These are phyloP conservation scores for Catharus minimus DNA, from an alignment of 2,113 vertebrate species.

Conservation along the genomic window DNA sequence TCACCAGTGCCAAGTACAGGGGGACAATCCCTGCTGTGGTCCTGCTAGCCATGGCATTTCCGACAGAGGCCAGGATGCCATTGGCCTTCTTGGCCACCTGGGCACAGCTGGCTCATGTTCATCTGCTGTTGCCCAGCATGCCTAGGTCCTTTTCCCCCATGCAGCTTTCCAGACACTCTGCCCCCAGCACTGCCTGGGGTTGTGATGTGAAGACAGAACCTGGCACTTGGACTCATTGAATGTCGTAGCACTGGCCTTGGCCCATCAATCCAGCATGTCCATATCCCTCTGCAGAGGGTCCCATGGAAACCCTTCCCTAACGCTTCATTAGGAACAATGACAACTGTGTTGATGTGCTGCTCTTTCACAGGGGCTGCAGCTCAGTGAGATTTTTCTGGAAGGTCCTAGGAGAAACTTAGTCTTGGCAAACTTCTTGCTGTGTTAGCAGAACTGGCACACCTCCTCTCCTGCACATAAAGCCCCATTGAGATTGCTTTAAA, in stretches of 20 bases:
- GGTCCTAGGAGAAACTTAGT: not conserved
- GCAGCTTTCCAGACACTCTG: not conserved
- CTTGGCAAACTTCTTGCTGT: not conserved
- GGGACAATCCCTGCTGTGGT: not conserved
- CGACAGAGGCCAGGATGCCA: not conserved
- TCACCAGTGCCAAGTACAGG: accelerated
- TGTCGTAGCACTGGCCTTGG: not conserved
- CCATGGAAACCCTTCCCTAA: not conserved
- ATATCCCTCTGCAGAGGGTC: not conserved
- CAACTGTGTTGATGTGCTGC: not conserved
- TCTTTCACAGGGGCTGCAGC: not conserved
- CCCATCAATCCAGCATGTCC: not conserved
- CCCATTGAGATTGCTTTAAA: not conserved
- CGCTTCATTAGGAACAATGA: not conserved
- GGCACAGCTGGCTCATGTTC: not conserved
- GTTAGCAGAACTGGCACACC: not conserved
- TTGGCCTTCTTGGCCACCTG: not conserved
- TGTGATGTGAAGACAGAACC: not conserved
- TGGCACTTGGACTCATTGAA: not conserved
- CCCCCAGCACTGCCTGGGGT: not conserved
- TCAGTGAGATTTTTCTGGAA: not conserved
- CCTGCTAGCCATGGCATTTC: not conserved
- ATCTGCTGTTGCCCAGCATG: not conserved
- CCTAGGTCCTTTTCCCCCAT: too few relatives aligned
- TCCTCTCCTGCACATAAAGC: not conserved